Evolutionary conservation across 2,113 vertebrate species (phyloP), one percentile per base, ranked within the genome.

Genomic region (Ptilorrhoa leucosticta): DNA sequence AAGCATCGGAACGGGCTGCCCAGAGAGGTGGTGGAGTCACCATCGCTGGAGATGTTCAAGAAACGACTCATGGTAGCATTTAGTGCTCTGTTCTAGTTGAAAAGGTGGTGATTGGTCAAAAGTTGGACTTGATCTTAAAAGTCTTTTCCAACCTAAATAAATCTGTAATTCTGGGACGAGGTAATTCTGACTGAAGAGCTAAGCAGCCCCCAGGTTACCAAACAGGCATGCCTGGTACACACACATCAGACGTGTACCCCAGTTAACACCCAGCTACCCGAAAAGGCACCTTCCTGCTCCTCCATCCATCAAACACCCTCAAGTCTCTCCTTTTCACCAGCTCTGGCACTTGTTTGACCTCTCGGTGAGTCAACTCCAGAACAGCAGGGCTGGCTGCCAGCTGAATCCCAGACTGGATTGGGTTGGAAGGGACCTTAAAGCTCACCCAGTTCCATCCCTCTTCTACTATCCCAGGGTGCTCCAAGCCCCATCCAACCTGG

Each of bases 1-100:
- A 53, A 26, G 10, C 21, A 30, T 11, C 0, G 1, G 26, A 83
- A 71, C 0, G 0, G 27, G 66, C 33, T 61, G 66, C 24, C 35
- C 45, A 61, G 37, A 37, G 37, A 57, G 24, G 24, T 28, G 24
- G 40, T 73, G 53, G 71, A 71, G 45, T 35, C 66, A n/a, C 24
- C 2, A 10, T 5, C 2, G 1, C 37, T 35, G 31, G 26, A 26
- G 31, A 21, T 37, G 21, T 11, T 37, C 17, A 72, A 39, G 22
- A 72, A 54, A 33, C 0, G 1, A 22, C 39, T 45, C n/a, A 33
- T 28, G 11, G 57, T 15, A 45, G 39, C 35, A 53, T 16, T 31
- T 21, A 13, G 13, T 37, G 40, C 3, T 47, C 40, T 73, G n/a
- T 23, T 45, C 81, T 23, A 45, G 57, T 19, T 73, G 40, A 54